A percentile compares a stretch with the other conserved stretches of the same genome.
Evolutionary conservation across 2,888 invertebrate species (phyloP).

Genomic region (Pardosa pseudoannulata): DNA sequence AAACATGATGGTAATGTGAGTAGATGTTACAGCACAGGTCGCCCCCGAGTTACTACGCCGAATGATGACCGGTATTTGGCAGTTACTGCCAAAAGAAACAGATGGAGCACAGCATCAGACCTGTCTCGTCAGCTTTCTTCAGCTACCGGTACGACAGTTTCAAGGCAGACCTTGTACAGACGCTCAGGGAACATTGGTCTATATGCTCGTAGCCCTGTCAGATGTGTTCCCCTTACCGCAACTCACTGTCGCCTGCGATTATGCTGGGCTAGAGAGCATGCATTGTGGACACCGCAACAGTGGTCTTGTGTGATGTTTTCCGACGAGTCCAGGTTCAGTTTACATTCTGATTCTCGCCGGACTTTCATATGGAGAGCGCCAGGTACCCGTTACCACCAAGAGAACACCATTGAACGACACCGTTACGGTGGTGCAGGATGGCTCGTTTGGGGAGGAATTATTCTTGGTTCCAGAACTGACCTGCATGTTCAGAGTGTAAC

Average conservation of each 20-base stretch:
- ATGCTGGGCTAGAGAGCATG: neutral
- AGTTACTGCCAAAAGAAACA: conserved; percentile 17
- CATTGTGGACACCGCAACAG: neutral
- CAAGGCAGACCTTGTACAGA: conserved; percentile 19
- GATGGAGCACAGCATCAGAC: conserved; percentile 1
- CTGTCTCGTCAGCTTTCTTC: neutral
- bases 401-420: conserved; percentile 16
- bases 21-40: conserved; percentile 19
- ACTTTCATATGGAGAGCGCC: neutral
- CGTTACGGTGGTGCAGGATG: neutral
- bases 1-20: conserved; percentile 25
- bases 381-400: conserved; percentile 9
- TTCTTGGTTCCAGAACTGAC: neutral
- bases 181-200: neutral
- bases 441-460: neutral
- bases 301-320: conserved; percentile 11
- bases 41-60: conserved; percentile 20
- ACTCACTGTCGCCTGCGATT: conserved; percentile 7
- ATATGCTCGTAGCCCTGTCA: conserved; percentile 9
- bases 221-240: conserved; percentile 21
- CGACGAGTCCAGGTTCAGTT: conserved; percentile 3
- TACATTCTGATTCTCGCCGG: conserved; percentile 3
- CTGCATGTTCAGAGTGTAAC: conserved; percentile 6
- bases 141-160: neutral
- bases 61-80: conserved; percentile 18